Evolutionary conservation across 2,888 invertebrate genomes (phyloP).

Genomic region (Carabus problematicus): DNA sequence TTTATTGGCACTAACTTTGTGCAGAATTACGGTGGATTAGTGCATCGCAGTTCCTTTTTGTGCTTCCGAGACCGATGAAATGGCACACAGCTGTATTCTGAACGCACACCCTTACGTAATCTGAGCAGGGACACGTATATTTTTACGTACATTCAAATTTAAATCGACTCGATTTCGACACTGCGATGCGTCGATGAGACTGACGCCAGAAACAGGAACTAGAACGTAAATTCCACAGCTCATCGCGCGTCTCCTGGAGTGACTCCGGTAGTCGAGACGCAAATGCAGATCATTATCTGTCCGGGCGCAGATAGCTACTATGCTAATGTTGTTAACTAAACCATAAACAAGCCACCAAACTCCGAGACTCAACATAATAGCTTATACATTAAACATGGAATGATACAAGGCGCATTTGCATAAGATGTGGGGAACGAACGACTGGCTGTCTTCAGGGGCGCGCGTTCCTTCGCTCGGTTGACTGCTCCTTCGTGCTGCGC

Average conservation of each 20-base stretch:
- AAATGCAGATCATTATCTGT: conserved; percentile 55
- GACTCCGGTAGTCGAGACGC: conserved; percentile 46
- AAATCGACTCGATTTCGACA: background rate
- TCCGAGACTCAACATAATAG: conserved; percentile 57
- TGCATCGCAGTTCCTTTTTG: conserved; percentile 17
- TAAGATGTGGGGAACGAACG: conserved; percentile 54
- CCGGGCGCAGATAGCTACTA: conserved; percentile 52
- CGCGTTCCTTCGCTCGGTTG: conserved; percentile 3
- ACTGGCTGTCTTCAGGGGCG: no score
- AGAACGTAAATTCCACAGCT: background rate
- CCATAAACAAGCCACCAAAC: conserved; percentile 54
- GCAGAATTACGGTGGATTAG: conserved; percentile 42
- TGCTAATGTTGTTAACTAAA: conserved; percentile 57
- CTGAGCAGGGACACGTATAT: background rate
- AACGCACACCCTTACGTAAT: background rate
- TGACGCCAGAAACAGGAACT: background rate
- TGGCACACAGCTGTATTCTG: background rate
- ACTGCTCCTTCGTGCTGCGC: conserved; percentile 13
- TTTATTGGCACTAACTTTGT: conserved; percentile 42
- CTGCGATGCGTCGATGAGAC: background rate
- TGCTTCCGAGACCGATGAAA: background rate
- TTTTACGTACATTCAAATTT: conserved; percentile 6
- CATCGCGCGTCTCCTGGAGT: conserved; percentile 46
- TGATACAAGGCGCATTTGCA: conserved; percentile 56
- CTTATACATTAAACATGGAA: conserved; percentile 59